These are phyloP conservation scores for Drosophila baimaii DNA, from an alignment of 1,140 invertebrate species.

Conservation along the genomic window DNA sequence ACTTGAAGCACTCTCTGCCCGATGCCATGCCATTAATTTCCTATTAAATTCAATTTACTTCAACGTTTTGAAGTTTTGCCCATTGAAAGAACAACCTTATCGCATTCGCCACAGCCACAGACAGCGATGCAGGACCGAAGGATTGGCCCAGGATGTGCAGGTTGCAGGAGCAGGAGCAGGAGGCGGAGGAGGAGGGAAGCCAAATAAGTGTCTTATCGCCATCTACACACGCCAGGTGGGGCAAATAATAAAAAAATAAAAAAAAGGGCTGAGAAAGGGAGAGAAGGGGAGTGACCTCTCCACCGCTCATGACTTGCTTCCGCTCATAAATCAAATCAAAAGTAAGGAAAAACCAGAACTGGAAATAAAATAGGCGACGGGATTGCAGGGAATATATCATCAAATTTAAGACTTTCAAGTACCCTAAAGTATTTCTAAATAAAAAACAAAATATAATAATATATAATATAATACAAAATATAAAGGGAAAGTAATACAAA, in stretches of 20 bases:
- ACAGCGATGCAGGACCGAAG: slow-evolving; percentile 24
- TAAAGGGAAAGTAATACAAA: background rate
- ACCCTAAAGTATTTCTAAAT: too few species aligned
- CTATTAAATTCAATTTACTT: slow-evolving; percentile 48
- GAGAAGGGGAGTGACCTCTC: slow-evolving; percentile 20
- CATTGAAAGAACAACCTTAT: slow-evolving; percentile 33
- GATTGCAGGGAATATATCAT: background rate
- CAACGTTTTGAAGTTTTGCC: slow-evolving; percentile 37
- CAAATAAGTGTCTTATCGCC: slow-evolving; percentile 61
- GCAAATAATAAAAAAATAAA: slow-evolving; percentile 2
- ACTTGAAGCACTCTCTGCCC: slow-evolving; percentile 3
- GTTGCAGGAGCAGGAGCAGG: background rate
- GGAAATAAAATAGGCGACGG: slow-evolving; percentile 11
- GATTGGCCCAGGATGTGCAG: slow-evolving; percentile 25
- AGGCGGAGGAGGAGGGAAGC: slow-evolving; percentile 8
- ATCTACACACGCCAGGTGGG: slow-evolving; percentile 54
- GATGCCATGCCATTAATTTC: slow-evolving; percentile 36
- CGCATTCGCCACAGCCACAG: slow-evolving; percentile 38
- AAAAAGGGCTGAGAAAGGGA: background rate
- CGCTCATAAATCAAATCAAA: slow-evolving; percentile 48
- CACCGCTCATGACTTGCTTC: slow-evolving; percentile 23
- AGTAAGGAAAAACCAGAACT: slow-evolving; percentile 27
- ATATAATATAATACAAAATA: background rate
- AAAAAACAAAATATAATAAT: background rate
- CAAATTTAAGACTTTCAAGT: background rate